Conservation (phyloP, 2,113 vertebrate genomes). For the Hemichromis elongatus region DNA sequence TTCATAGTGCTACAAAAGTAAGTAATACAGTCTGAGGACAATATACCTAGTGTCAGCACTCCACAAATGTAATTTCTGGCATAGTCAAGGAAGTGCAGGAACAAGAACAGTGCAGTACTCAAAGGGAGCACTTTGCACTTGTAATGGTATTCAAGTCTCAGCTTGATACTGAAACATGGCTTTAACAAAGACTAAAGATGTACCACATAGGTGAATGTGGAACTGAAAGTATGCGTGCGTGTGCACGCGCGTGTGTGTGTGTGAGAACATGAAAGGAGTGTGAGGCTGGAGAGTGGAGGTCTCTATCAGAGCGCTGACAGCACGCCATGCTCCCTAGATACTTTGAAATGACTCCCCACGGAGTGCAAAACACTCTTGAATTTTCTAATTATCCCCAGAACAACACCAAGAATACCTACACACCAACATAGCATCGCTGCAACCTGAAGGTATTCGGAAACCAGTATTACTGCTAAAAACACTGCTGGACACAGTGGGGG, state of each 20-base stretch:
- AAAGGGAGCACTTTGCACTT: constrained; percentile 56
- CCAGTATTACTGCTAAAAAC: not conserved
- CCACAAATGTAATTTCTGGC: constrained; percentile 47
- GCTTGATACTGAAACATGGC: constrained; percentile 43
- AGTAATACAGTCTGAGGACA: constrained; percentile 41
- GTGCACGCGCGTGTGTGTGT: not conserved
- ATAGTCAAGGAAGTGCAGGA: constrained; percentile 15
- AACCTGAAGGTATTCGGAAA: constrained; percentile 1
- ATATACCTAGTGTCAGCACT: constrained; percentile 55
- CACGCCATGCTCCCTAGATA: constrained; percentile 17
- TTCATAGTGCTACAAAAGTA: constrained; percentile 28
- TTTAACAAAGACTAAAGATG: constrained; percentile 52
- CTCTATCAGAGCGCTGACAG: constrained; percentile 25
- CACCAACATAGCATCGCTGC: not conserved
- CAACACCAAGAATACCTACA: constrained; percentile 6
- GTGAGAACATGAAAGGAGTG: not conserved
- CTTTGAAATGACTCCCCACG: constrained; percentile 46
- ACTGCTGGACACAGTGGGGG: constrained; percentile 13
- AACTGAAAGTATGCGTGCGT: not conserved
- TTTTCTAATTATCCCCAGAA: constrained; percentile 55
- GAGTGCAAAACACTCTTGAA: constrained; percentile 55
- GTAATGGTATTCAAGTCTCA: constrained; percentile 59
- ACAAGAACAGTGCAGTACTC: constrained; percentile 18
- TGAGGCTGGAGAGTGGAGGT: not conserved
- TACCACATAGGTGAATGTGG: constrained; percentile 34